These are phyloP conservation scores for Rhagium mordax DNA, from an alignment of 2,888 invertebrate species.

Conservation along the genomic window DNA sequence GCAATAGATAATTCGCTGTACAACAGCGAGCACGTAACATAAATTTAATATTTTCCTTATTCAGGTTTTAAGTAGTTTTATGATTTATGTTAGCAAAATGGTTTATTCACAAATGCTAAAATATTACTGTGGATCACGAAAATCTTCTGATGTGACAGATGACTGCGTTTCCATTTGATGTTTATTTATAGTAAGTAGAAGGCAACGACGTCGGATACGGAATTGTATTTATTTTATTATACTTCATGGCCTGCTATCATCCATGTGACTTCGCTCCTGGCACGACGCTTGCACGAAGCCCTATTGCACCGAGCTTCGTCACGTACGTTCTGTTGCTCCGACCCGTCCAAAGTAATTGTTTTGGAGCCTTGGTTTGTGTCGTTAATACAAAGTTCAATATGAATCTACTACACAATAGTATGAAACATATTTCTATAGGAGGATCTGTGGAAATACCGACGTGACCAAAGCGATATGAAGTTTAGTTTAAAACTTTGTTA, in stretches of 20 bases:
- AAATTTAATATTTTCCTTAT: constrained; percentile 35
- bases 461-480: constrained; percentile 18
- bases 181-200: constrained; percentile 15
- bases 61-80: constrained; percentile 22
- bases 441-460: neutral
- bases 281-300: constrained; percentile 1
- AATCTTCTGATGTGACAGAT: constrained; percentile 1
- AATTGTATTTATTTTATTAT: constrained; percentile 10
- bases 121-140: constrained; percentile 23
- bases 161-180: neutral
- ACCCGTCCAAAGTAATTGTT: constrained; percentile 27
- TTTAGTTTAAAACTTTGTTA: constrained; percentile 15
- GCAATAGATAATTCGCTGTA: constrained; percentile 31
- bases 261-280: constrained; percentile 8
- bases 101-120: constrained; percentile 21
- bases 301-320: constrained; percentile 12
- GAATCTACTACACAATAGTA: constrained; percentile 12
- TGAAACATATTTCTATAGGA: neutral
- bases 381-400: constrained; percentile 27
- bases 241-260: constrained; percentile 3
- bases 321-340: constrained; percentile 20
- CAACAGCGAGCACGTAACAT: constrained; percentile 31
- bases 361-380: neutral
- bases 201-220: neutral
- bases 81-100: constrained; percentile 23